Evolutionary conservation across 2,888 invertebrate species (phyloP).

Genomic region (Drosophila pseudotalamancana): DNA sequence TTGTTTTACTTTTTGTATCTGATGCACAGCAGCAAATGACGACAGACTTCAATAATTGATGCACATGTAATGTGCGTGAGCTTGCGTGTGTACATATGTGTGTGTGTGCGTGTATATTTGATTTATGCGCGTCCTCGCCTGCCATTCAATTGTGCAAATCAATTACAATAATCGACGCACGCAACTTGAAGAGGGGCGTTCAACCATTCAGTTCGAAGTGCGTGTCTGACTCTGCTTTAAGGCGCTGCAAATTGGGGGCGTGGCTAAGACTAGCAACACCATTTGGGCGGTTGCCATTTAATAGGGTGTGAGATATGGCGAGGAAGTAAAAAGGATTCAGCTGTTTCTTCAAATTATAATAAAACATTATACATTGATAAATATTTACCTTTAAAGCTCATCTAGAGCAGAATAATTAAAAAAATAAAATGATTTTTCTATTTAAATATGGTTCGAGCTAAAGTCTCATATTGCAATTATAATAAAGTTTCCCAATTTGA

Average conservation of each 20-base stretch:
- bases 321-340: no score
- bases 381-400: no score
- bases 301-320: no score
- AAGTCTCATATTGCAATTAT: no score
- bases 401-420: no score
- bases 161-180: conserved; percentile 75
- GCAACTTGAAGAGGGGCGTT: conserved; percentile 62
- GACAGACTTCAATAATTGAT: conserved; percentile 64
- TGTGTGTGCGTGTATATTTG: conserved; percentile 39
- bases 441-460: no score
- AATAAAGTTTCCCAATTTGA: no score
- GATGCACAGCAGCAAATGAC: conserved; percentile 8
- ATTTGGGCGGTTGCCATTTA: neutral
- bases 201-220: conserved; percentile 42
- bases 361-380: no score
- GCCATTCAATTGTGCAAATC: conserved; percentile 76
- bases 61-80: conserved; percentile 44
- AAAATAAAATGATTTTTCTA: no score
- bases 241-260: neutral
- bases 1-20: no score
- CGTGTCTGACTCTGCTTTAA: neutral
- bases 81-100: neutral
- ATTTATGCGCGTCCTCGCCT: conserved; percentile 74
- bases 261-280: neutral
- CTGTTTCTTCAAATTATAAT: no score